Percentiles rank a stretch among this genome's conserved stretches.
Evolutionary conservation across 2,797 vertebrate species (phyloP).

Genomic region (Nannoperca obscura): DNA sequence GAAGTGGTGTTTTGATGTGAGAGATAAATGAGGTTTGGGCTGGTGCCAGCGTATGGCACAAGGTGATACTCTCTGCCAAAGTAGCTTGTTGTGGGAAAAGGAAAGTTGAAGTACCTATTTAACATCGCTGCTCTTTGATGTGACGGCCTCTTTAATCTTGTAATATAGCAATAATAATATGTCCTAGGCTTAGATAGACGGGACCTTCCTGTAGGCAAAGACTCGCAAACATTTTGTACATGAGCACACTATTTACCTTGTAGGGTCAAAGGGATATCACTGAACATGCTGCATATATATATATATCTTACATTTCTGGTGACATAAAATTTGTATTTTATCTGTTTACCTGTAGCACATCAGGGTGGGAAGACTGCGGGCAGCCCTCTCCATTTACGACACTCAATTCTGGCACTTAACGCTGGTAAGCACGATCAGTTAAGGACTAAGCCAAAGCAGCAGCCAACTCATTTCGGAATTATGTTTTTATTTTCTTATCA

Average conservation of each 20-base stretch:
- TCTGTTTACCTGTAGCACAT: slow-evolving; percentile 7
- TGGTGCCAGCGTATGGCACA: slow-evolving; percentile 54
- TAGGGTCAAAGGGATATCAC: not conserved
- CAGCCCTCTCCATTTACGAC: slow-evolving; percentile 11
- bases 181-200: not conserved
- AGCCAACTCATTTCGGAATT: slow-evolving; percentile 23
- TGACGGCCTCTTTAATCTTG: slow-evolving; percentile 10
- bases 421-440: slow-evolving; percentile 7
- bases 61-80: slow-evolving; percentile 40
- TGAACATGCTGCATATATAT: not conserved
- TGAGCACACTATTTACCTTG: not conserved
- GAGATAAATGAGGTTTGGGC: slow-evolving; percentile 70
- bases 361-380: not conserved
- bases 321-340: not conserved
- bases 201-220: not conserved
- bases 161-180: slow-evolving; percentile 7
- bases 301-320: not conserved
- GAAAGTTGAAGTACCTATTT: slow-evolving; percentile 17
- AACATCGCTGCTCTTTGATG: slow-evolving; percentile 29
- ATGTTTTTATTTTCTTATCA: slow-evolving; percentile 56
- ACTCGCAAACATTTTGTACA: slow-evolving; percentile 4
- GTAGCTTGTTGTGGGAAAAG: slow-evolving; percentile 31
- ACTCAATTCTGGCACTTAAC: not conserved
- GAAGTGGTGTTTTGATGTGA: slow-evolving; percentile 75
- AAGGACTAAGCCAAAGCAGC: slow-evolving; percentile 8